These are phyloP conservation scores for Eueremaeus valkanovi DNA, from an alignment of 2,888 invertebrate genomes.

Conservation along the genomic window DNA sequence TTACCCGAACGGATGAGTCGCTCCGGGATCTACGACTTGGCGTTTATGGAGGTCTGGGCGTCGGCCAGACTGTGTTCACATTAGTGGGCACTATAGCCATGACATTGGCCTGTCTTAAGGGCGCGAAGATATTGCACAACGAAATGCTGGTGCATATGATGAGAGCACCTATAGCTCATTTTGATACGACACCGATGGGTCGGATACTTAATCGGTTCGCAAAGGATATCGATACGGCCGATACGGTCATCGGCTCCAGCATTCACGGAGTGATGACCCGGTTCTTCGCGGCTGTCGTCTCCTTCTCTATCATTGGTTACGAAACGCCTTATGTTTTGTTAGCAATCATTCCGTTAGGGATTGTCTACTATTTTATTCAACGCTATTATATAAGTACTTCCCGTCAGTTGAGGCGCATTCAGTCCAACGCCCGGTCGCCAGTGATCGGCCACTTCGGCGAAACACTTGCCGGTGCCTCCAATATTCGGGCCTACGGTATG, in stretches of 20 bases:
- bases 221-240: constrained; percentile 48
- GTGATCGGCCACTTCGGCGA: constrained; percentile 60
- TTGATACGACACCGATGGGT: constrained; percentile 50
- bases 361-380: constrained; percentile 52
- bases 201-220: constrained; percentile 46
- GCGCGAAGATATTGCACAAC: constrained; percentile 51
- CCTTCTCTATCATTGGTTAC: constrained; percentile 49
- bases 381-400: constrained; percentile 59
- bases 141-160: constrained; percentile 43
- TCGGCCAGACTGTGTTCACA: constrained; percentile 49
- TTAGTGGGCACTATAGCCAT: constrained; percentile 43
- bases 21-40: constrained; percentile 52
- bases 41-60: constrained; percentile 55
- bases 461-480: constrained; percentile 55
- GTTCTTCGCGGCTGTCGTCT: constrained; percentile 40
- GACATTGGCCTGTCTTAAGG: constrained; percentile 59
- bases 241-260: constrained; percentile 47
- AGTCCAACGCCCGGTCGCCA: constrained; percentile 58
- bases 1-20: constrained; percentile 38
- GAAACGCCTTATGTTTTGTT: constrained; percentile 51
- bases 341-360: constrained; percentile 51
- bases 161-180: constrained; percentile 56
- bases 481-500: constrained; percentile 51
- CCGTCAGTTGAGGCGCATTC: constrained; percentile 58
- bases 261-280: constrained; percentile 40